phyloP scores from a whole-genome alignment of 2,888 invertebrate species.

The Eledone cirrhosa region DNA sequence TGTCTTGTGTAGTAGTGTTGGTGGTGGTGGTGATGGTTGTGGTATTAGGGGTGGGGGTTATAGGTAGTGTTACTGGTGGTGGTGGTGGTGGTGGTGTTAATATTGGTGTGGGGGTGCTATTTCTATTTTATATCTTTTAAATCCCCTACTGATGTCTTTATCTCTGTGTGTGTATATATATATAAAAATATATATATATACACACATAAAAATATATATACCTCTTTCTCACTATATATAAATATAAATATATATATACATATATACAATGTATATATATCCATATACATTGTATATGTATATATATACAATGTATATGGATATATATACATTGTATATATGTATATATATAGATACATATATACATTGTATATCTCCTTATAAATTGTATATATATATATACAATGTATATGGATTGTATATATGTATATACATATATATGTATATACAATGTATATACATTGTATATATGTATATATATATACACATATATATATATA shows the following conservation, averaged over 20 bases:
- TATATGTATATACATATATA: background rate
- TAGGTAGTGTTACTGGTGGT: too few species aligned
- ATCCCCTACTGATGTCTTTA: background rate
- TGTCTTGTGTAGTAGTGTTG: too few species aligned
- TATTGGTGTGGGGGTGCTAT: too few species aligned
- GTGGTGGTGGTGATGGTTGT: too few species aligned
- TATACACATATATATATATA: background rate
- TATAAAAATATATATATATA: background rate
- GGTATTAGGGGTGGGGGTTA: too few species aligned
- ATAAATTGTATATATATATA: background rate
- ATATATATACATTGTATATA: background rate
- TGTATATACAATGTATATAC: background rate
- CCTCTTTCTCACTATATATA: background rate
- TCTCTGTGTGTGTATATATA: background rate
- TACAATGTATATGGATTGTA: too few species aligned
- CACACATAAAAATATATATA: background rate
- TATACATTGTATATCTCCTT: background rate
- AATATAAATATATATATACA: background rate
- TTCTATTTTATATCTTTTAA: too few species aligned
- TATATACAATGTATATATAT: background rate
- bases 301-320: background rate
- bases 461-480: background rate
- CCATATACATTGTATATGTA: background rate
- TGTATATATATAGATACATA: background rate
- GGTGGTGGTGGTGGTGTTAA: too few species aligned